Evolutionary conservation across 2,113 vertebrate genomes (phyloP).

Genomic region (Carassius carassius): DNA sequence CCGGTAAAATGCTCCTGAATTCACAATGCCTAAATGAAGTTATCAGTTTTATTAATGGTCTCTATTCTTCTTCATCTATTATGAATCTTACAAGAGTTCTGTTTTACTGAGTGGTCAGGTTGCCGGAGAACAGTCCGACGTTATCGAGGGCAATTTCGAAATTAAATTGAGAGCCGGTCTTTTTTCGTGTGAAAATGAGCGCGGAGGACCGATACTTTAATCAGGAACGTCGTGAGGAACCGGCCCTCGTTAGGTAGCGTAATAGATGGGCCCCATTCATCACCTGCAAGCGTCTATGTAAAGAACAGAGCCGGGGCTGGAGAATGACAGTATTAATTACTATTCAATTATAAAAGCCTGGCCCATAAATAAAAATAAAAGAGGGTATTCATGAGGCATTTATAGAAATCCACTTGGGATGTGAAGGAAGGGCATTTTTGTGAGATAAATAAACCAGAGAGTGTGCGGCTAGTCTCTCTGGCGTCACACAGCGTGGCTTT

Average conservation of each 20-base stretch:
- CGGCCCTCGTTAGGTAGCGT: constrained; percentile 81
- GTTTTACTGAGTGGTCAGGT: constrained; percentile 71
- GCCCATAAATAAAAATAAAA: constrained; percentile 84
- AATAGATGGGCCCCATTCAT: constrained; percentile 87
- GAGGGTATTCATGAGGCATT: constrained; percentile 69
- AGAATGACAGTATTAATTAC: constrained; percentile 85
- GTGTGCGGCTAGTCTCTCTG: constrained; percentile 41
- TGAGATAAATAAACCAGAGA: constrained; percentile 56
- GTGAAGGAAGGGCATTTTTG: constrained; percentile 54
- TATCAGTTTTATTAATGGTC: constrained; percentile 80
- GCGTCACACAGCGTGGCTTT: constrained; percentile 20
- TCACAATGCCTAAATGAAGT: constrained; percentile 79
- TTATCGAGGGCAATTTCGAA: constrained; percentile 68
- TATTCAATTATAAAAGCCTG: constrained; percentile 87
- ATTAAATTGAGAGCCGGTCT: constrained; percentile 68
- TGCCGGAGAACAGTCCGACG: constrained; percentile 68
- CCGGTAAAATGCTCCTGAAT: constrained; percentile 68
- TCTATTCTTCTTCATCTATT: constrained; percentile 75
- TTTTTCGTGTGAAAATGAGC: constrained; percentile 71
- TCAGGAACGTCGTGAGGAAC: constrained; percentile 79
- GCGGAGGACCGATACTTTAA: constrained; percentile 80
- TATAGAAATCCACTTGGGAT: constrained; percentile 73
- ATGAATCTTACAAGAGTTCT: constrained; percentile 77
- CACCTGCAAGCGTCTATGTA: constrained; percentile 69
- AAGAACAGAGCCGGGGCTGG: constrained; percentile 60